Conservation (phyloP, 92 coral and sea anemone species). For the Phenganax subtilis region DNA sequence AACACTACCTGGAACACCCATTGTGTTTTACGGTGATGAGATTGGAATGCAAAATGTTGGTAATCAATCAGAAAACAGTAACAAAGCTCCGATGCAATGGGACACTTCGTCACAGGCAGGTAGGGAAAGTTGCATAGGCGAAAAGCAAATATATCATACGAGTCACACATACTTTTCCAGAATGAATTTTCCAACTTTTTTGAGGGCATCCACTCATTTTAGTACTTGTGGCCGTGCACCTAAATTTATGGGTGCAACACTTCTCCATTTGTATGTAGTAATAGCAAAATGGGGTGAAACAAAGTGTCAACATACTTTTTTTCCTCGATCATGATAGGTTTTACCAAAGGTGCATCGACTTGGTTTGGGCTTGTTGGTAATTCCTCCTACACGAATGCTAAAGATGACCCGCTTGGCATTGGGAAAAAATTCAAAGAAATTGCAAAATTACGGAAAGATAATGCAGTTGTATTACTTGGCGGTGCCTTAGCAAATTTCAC, state of each 20-base stretch:
- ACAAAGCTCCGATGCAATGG: conserved; percentile 79
- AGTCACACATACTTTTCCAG: too few relatives aligned
- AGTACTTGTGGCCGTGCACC: too few relatives aligned
- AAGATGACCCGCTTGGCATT: conserved; percentile 30
- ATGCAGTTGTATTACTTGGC: background rate
- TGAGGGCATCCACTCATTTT: too few relatives aligned
- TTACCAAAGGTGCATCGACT: background rate
- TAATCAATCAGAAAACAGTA: background rate
- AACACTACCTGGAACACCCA: conserved; percentile 79
- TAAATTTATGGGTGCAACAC: background rate
- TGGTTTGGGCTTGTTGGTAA: conserved; percentile 38
- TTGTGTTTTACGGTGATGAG: conserved; percentile 94
- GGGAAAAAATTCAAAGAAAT: background rate
- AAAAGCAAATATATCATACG: too few relatives aligned
- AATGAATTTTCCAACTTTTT: too few relatives aligned
- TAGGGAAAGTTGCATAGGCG: conserved; percentile 6
- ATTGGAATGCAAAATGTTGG: conserved; percentile 59
- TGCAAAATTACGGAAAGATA: conserved; percentile 3
- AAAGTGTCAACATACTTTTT: background rate
- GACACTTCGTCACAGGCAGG: conserved; percentile 47
- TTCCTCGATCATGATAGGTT: conserved; percentile 5
- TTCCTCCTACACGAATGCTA: background rate
- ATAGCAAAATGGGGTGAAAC: background rate
- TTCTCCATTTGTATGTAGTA: background rate
- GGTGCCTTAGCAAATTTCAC: conserved; percentile 21